phyloP scores from a whole-genome alignment of 2,888 invertebrate species.

The Leucoma salicis region DNA sequence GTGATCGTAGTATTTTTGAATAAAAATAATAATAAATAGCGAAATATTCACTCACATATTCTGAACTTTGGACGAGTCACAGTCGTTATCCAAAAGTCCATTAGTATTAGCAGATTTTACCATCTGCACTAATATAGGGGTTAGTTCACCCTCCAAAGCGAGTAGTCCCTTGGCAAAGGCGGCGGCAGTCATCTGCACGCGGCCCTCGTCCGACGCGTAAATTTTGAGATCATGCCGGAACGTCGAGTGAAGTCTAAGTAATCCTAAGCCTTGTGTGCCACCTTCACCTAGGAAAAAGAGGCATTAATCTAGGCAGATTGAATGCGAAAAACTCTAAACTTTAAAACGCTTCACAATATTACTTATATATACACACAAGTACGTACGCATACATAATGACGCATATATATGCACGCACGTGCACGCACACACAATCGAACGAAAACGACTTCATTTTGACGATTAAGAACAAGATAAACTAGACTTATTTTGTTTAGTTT shows the following conservation, averaged over 20 bases:
- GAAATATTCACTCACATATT: slow-evolving; percentile 89
- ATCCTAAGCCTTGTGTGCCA: slow-evolving; percentile 96
- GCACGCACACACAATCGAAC: too few species aligned
- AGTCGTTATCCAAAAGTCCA: slow-evolving; percentile 98
- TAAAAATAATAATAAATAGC: too few species aligned
- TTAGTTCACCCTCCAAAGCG: slow-evolving; percentile 98
- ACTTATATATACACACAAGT: too few species aligned
- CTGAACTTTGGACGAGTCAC: slow-evolving; percentile 97
- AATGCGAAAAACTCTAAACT: too few species aligned
- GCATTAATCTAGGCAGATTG: too few species aligned
- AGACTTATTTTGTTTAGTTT: too few species aligned
- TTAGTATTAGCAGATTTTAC: slow-evolving; percentile 99
- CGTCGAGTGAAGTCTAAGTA: slow-evolving; percentile 96
- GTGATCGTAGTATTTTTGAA: too few species aligned
- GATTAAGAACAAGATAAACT: too few species aligned
- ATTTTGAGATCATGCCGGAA: slow-evolving; percentile 99
- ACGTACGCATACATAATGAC: too few species aligned
- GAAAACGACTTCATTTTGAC: too few species aligned
- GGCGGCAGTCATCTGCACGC: slow-evolving; percentile 99
- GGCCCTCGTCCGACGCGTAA: slow-evolving; percentile 99
- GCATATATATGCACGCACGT: too few species aligned
- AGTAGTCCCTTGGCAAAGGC: slow-evolving; percentile 99
- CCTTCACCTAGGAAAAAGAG: slow-evolving; percentile 87
- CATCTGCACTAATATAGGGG: slow-evolving; percentile 99
- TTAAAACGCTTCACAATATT: too few species aligned